Evolutionary conservation across 1,140 invertebrate species (phyloP).

Genomic region (Muscidifurax raptorellus): DNA sequence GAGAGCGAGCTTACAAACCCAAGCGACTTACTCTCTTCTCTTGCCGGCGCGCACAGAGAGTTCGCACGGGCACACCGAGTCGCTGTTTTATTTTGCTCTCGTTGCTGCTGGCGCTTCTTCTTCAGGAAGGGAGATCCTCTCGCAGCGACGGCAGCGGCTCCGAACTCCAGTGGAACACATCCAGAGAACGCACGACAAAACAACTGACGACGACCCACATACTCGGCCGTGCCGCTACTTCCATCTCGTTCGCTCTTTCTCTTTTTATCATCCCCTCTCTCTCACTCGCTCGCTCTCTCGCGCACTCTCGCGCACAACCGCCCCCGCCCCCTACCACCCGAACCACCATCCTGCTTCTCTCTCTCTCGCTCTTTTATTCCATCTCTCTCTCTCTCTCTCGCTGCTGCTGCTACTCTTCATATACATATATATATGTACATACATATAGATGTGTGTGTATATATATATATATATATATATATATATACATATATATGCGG

Average conservation of each 20-base stretch:
- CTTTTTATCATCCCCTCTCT: constrained; percentile 45
- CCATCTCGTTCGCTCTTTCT: constrained; percentile 33
- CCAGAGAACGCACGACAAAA: constrained; percentile 45
- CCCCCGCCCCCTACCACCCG: background rate
- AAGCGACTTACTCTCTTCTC: too few relatives aligned
- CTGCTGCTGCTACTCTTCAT: background rate
- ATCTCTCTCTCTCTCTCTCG: background rate
- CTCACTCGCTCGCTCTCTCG: background rate
- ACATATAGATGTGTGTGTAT: background rate
- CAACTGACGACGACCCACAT: constrained; percentile 52
- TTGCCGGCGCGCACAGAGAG: background rate
- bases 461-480: too few relatives aligned
- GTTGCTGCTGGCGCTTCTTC: background rate
- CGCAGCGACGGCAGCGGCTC: constrained; percentile 12
- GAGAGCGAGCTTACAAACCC: too few relatives aligned
- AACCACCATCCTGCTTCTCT: background rate
- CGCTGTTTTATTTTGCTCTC: background rate
- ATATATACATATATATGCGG: background rate
- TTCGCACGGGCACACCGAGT: too few relatives aligned
- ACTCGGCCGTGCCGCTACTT: background rate
- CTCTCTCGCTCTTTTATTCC: background rate
- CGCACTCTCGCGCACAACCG: background rate
- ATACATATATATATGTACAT: background rate
- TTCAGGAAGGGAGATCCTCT: background rate
- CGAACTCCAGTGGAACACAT: constrained; percentile 45